Evolutionary conservation across 2,888 invertebrate species (phyloP), one percentile per base, ranked within the genome.

Genomic region (Dendrolimus houi): DNA sequence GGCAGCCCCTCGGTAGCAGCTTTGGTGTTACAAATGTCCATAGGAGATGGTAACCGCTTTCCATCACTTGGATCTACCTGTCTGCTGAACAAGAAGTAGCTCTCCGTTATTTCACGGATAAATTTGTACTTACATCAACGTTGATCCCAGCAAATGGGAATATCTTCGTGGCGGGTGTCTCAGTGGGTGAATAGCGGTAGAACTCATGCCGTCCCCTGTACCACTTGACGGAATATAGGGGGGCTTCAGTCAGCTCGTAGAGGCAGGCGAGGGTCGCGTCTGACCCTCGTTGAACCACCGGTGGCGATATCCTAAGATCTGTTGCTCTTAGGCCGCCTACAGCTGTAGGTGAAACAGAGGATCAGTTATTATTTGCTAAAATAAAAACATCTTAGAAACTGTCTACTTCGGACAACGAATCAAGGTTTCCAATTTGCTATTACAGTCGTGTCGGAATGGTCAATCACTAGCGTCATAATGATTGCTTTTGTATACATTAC

Each of bases 161-260:
- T 66, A 93, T 92, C 83, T 93, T 94, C 7, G 93, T 93, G 52
- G 92, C 91, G 0, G 93, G 94, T 59, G 85, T 87, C 72, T 94
- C 94, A 10, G 92, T 93, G 0, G 94, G 94, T 14, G 94, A 92
- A 71, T 87, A 89, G 64, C 94, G 90, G 78, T 93, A 94, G 84
- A 94, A 94, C 83, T 94, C 94, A 75, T 93, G 92, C 67, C 92
- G 90, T 54, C 94, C 94, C 65, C 93, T 90, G 80, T 94, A 94
- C 93, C 94, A 94, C 78, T 94, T 94, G 61, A 94, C 93, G 54
- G 93, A 93, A 80, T 94, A 94, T 10, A 94, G 84, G 0, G 93
- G 93, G 10, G 93, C 93, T n/a, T 92, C 93, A 7, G 93, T 93
- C 64, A 94, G 82, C 74, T 93, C 92, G 77, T 94, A 94, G 52